These are phyloP conservation scores for Drosophila peninsularis DNA, from an alignment of 2,888 invertebrate genomes.

Conservation along the genomic window DNA sequence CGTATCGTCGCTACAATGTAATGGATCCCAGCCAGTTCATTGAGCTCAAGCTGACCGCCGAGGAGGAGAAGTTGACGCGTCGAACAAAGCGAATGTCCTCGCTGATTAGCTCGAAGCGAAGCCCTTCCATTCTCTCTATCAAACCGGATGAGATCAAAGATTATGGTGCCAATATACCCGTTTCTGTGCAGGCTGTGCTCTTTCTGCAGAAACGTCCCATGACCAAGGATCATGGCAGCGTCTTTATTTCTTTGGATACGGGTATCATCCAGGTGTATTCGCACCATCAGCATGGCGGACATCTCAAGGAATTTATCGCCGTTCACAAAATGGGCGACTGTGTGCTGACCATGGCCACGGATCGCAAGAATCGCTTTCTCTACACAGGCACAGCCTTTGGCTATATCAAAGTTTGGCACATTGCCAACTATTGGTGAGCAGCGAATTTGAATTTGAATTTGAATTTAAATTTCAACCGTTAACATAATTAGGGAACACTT, in stretches of 20 bases:
- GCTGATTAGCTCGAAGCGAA: constrained; percentile 1
- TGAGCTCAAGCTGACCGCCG: constrained; percentile 68
- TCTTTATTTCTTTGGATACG: constrained; percentile 90
- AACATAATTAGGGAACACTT: background rate
- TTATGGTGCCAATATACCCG: constrained; percentile 81
- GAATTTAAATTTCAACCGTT: background rate
- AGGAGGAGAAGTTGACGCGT: constrained; percentile 42
- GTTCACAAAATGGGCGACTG: constrained; percentile 88
- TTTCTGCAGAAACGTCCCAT: constrained; percentile 88
- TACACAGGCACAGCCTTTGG: constrained; percentile 90
- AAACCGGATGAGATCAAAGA: constrained; percentile 43
- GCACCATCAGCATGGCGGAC: constrained; percentile 90
- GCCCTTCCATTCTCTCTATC: background rate
- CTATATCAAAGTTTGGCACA: constrained; percentile 92
- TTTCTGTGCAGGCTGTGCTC: constrained; percentile 88
- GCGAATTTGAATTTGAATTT: background rate
- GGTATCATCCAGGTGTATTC: constrained; percentile 93
- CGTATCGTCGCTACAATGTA: constrained; percentile 86
- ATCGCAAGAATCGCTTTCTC: constrained; percentile 89
- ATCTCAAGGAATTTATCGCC: constrained; percentile 89
- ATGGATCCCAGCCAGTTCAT: constrained; percentile 83
- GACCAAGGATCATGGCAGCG: constrained; percentile 86
- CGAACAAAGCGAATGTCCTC: constrained; percentile 43
- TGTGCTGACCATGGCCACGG: constrained; percentile 88
- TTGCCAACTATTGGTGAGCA: constrained; percentile 88